phyloP scores from a whole-genome alignment of 2,888 invertebrate species.

The Griposia aprilina region DNA sequence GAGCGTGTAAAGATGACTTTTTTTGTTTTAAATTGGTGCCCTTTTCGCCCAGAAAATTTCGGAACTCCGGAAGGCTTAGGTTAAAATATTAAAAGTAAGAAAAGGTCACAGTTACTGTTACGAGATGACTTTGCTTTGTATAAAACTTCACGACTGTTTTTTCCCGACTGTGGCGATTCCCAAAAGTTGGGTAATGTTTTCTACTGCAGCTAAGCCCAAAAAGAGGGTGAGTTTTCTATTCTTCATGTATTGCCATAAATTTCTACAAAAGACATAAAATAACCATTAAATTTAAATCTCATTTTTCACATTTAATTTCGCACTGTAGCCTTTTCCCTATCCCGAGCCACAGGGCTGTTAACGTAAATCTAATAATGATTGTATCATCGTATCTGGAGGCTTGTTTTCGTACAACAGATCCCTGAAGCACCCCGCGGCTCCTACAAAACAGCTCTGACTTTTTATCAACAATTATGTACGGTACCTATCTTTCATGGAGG shows the following conservation, averaged over 20 bases:
- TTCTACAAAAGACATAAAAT: not conserved
- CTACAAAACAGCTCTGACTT: conserved; percentile 33
- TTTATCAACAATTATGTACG: conserved; percentile 52
- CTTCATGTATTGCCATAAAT: not conserved
- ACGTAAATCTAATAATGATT: conserved; percentile 77
- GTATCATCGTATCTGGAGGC: conserved; percentile 66
- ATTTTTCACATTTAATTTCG: conserved; percentile 8
- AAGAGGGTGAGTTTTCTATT: not conserved
- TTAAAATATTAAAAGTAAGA: not conserved
- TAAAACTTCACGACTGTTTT: not conserved
- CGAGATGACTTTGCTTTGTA: not conserved
- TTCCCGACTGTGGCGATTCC: not conserved
- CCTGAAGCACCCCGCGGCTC: conserved; percentile 16
- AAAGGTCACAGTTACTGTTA: not conserved
- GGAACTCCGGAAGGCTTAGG: not conserved
- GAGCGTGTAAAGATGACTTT: conserved; percentile 17
- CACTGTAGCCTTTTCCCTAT: conserved; percentile 29
- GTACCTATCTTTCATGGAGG: conserved; percentile 6
- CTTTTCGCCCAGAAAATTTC: not conserved
- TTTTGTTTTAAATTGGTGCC: conserved; percentile 39
- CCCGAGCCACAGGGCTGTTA: conserved; percentile 63
- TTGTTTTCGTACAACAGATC: conserved; percentile 66
- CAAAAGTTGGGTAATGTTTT: not conserved
- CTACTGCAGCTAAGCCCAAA: not conserved
- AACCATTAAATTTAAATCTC: not conserved